These are phyloP conservation scores for Eupithecia inturbata DNA, from an alignment of 2,888 invertebrate genomes.

Conservation along the genomic window DNA sequence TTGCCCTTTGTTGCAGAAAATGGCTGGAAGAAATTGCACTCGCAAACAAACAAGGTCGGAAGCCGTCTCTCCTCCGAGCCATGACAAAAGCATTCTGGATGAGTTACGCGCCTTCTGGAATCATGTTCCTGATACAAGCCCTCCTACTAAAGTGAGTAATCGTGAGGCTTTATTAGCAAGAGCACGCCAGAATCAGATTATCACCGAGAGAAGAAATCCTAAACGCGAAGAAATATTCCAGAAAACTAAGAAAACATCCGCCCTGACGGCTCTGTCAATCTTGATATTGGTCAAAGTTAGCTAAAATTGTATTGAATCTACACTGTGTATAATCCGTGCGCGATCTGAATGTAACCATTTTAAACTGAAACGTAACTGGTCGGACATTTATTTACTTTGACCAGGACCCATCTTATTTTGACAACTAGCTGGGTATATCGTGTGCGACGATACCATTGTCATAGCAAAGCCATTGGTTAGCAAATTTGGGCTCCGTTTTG, in stretches of 20 bases:
- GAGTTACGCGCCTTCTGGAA: constrained; percentile 86
- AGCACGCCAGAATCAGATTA: constrained; percentile 52
- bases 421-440: too few species aligned
- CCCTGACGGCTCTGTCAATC: not conserved
- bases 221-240: constrained; percentile 11
- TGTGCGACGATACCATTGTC: too few species aligned
- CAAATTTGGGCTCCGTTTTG: too few species aligned
- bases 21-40: constrained; percentile 86
- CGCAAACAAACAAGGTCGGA: constrained; percentile 81
- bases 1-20: constrained; percentile 80
- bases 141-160: constrained; percentile 78
- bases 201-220: constrained; percentile 11
- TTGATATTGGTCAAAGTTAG: not conserved
- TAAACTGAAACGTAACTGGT: too few species aligned
- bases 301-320: too few species aligned
- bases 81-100: constrained; percentile 88
- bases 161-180: constrained; percentile 40
- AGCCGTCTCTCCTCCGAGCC: constrained; percentile 86
- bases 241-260: constrained; percentile 18
- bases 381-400: too few species aligned
- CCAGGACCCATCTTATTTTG: too few species aligned
- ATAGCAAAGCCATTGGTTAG: too few species aligned
- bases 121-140: constrained; percentile 85
- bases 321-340: not conserved
- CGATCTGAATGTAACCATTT: too few species aligned